Evolutionary conservation across 2,113 vertebrate species (phyloP).

Genomic region (Peromyscus californicus): DNA sequence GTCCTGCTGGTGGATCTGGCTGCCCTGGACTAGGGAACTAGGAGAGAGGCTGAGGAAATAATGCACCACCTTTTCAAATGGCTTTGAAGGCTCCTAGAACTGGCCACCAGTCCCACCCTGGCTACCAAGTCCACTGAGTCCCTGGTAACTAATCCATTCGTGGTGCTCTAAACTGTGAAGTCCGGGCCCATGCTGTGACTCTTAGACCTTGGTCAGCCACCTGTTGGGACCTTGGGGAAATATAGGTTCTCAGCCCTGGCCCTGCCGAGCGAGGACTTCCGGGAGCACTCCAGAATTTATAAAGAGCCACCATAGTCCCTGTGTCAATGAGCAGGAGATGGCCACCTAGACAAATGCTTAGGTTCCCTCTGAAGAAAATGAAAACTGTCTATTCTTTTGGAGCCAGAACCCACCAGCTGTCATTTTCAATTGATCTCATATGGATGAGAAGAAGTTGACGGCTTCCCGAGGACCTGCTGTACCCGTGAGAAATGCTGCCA

Average conservation of each 20-base stretch:
- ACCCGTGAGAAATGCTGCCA: neutral
- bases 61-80: neutral
- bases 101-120: fast-evolving
- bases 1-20: neutral
- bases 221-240: neutral
- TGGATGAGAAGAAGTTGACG: neutral
- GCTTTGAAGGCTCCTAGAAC: neutral
- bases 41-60: neutral
- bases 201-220: neutral
- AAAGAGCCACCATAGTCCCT: neutral
- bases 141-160: no score
- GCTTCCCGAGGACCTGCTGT: neutral
- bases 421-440: neutral
- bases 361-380: neutral
- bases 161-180: neutral
- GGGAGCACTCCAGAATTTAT: neutral
- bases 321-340: neutral
- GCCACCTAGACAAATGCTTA: neutral
- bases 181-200: neutral
- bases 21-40: neutral
- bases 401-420: neutral
- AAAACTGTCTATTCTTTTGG: neutral
- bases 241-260: neutral
- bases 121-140: neutral
- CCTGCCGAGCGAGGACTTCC: neutral